Base-by-base conservation (phyloP, 2,113 vertebrate species). In the Pleuronectes platessa region DNA sequence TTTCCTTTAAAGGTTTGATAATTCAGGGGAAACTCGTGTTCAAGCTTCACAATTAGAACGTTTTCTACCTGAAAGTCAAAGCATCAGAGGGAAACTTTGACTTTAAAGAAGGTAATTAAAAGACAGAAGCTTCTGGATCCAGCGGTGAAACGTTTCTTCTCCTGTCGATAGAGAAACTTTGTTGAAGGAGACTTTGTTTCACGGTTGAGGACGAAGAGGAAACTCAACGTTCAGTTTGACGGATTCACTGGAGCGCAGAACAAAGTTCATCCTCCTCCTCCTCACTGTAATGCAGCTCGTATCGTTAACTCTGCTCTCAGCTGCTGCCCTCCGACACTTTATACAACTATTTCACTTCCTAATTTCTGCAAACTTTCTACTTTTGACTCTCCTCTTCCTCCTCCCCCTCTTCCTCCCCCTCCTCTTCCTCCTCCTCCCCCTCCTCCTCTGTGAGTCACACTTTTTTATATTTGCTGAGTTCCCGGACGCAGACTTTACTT, bases 181-280 rank as follows among this genome's bases (percentile, higher is more conserved):
- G 13, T 21, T 53, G 42, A 61, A 74, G 8, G 56, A 68, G 12
- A 61, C 60, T 68, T 66, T 54, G 61, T 53, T 5, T 60, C 40
- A n/a, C 58, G 62, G 79, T 72, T 35, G 3, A 62, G 45, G 56
- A 45, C 23, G 61, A 87, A 59, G 68, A 47, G 70, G 59, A 78
- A 85, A 70, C 49, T 62, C 67, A 3, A 15, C 24, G 67, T 64
- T 74, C 31, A 6, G 60, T 85, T 78, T 73, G 84, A 88, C 82
- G 67, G 78, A 78, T 86, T 86, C 82, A 87, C 15, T 67, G 78
- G 66, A 88, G 86, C 70, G 47, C 17, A 3, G 63, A 60, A 53
- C 55, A 17, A 74, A 82, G 68, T 76, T 74, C 76, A 55, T 78
- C 68, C 24, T 24, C 74, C 63, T 61, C 37, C 64, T 21, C 4